Percentiles rank a stretch among this genome's conserved stretches.
These are phyloP conservation scores for Lagopus muta DNA, from an alignment of 2,113 vertebrate genomes.

Conservation along the genomic window DNA sequence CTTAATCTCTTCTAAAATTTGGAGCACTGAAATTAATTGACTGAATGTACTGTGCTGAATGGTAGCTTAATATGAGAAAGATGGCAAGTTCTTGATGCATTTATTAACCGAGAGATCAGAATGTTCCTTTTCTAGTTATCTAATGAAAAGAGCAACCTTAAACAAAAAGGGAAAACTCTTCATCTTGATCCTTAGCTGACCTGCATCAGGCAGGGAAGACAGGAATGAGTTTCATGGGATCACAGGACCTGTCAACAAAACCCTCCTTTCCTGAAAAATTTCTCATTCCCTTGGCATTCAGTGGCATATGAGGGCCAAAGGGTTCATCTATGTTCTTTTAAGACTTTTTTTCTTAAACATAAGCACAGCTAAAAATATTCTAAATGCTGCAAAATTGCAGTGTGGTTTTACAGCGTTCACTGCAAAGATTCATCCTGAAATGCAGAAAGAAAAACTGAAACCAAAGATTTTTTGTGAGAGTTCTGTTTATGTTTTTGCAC, in stretches of 20 bases:
- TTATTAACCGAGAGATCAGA: background rate
- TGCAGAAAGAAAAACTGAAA: background rate
- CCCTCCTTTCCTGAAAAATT: background rate
- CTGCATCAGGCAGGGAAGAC: background rate
- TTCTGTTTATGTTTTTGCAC: background rate
- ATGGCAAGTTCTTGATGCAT: background rate
- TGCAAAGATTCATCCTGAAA: background rate
- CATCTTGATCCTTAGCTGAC: background rate
- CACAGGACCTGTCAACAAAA: background rate
- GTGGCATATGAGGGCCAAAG: background rate
- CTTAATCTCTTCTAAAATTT: background rate
- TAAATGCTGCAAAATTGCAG: background rate
- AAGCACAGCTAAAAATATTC: background rate
- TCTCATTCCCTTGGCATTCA: background rate
- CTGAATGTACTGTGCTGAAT: background rate
- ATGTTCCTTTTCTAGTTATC: background rate
- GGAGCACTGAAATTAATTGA: background rate
- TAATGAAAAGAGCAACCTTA: background rate
- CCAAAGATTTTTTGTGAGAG: background rate
- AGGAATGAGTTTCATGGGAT: background rate
- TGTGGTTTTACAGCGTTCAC: background rate
- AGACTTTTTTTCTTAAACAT: background rate
- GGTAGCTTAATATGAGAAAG: conserved; percentile 1
- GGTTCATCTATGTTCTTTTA: background rate
- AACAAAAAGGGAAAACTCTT: background rate